phyloP scores from a whole-genome alignment of 2,888 invertebrate species.

The Tenthredo distinguenda region DNA sequence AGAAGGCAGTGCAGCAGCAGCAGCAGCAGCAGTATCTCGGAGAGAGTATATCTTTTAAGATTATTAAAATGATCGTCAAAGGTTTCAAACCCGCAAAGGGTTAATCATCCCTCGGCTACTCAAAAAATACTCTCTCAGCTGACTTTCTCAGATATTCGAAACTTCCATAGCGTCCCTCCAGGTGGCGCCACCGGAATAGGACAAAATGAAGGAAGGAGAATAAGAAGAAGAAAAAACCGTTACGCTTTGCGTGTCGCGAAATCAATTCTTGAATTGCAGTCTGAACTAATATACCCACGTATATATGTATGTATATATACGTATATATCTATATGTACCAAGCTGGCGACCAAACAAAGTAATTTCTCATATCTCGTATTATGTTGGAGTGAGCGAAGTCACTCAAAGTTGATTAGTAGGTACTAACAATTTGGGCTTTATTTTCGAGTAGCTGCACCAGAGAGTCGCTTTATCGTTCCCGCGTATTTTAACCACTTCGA shows the following conservation, averaged over 20 bases:
- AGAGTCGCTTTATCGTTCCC: neutral
- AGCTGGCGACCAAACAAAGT: conserved; percentile 47
- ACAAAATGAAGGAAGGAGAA: neutral
- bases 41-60: conserved; percentile 70
- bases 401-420: conserved; percentile 45
- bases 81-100: conserved; percentile 76
- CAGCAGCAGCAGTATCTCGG: neutral
- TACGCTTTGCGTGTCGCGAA: conserved; percentile 37
- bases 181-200: neutral
- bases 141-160: neutral
- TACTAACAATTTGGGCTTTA: conserved; percentile 40
- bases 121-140: neutral
- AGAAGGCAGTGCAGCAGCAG: neutral
- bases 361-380: conserved; percentile 52
- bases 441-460: conserved; percentile 12
- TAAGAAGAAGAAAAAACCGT: neutral
- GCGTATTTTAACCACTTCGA: conserved; percentile 17
- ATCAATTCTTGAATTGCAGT: conserved; percentile 36
- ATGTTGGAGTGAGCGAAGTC: conserved; percentile 10
- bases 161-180: neutral
- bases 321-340: conserved; percentile 46
- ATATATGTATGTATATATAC: neutral
- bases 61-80: conserved; percentile 75
- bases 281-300: too few species aligned
- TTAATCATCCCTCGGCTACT: conserved; percentile 73